These are phyloP conservation scores for Erpobdella octoculata DNA, from an alignment of 2,888 invertebrate genomes.

Conservation along the genomic window DNA sequence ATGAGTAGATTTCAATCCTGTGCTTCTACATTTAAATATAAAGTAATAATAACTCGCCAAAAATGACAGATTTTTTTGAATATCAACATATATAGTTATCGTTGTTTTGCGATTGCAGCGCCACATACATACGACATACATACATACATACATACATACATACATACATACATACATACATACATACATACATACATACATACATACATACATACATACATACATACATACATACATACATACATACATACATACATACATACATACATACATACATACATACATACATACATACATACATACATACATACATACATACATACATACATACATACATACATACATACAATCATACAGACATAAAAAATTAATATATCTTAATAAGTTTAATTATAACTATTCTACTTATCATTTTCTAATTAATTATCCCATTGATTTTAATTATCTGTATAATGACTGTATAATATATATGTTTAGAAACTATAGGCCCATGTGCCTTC, in stretches of 20 bases:
- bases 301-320: conserved; percentile 5
- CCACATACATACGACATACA: too few relatives aligned
- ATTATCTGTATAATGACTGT: background rate
- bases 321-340: conserved; percentile 11
- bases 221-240: conserved; percentile 14
- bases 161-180: background rate
- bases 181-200: conserved; percentile 18
- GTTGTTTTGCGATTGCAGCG: too few relatives aligned
- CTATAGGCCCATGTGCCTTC: too few relatives aligned
- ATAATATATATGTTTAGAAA: background rate
- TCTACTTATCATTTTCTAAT: background rate
- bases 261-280: too few relatives aligned
- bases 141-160: background rate
- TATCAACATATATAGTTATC: too few relatives aligned
- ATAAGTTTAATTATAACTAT: background rate
- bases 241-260: background rate
- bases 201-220: conserved; percentile 18
- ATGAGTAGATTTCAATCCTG: too few relatives aligned
- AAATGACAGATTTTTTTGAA: too few relatives aligned
- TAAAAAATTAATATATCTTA: too few relatives aligned
- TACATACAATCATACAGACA: background rate
- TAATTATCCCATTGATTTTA: background rate
- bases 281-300: too few relatives aligned
- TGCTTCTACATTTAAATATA: background rate
- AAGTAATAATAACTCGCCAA: background rate